phyloP scores from a whole-genome alignment of 1,140 invertebrate genomes.

The Trachymyrmex septentrionalis region DNA sequence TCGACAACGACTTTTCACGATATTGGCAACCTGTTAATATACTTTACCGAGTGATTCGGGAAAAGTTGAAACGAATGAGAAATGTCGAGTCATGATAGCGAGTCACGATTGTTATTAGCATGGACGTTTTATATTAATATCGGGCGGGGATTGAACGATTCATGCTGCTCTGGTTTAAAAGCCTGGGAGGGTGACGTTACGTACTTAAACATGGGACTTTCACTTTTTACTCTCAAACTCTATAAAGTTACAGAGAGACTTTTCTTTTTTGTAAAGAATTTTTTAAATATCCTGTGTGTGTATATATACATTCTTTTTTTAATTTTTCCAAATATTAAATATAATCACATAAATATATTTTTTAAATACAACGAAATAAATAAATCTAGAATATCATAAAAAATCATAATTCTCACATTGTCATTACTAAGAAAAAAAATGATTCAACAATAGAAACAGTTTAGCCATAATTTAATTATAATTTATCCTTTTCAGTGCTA shows the following conservation, averaged over 20 bases:
- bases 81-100: slow-evolving; percentile 40
- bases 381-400: neutral
- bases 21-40: slow-evolving; percentile 77
- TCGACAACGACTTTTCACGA: slow-evolving; percentile 52
- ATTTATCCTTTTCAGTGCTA: no score
- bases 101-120: slow-evolving; percentile 41
- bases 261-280: slow-evolving; percentile 12
- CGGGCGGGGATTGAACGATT: slow-evolving; percentile 36
- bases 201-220: slow-evolving; percentile 19
- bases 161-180: slow-evolving; percentile 17
- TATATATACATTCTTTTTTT: neutral
- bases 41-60: slow-evolving; percentile 60
- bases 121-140: slow-evolving; percentile 42
- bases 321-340: neutral
- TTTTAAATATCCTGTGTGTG: neutral
- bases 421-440: no score
- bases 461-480: no score
- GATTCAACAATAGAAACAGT: no score
- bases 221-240: neutral
- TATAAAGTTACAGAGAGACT: neutral
- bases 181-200: slow-evolving; percentile 23
- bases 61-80: slow-evolving; percentile 16
- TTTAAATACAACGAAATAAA: neutral
- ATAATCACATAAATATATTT: neutral
- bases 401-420: neutral